Base-by-base conservation (phyloP, 2,113 vertebrate species). In the Notechis scutatus region DNA sequence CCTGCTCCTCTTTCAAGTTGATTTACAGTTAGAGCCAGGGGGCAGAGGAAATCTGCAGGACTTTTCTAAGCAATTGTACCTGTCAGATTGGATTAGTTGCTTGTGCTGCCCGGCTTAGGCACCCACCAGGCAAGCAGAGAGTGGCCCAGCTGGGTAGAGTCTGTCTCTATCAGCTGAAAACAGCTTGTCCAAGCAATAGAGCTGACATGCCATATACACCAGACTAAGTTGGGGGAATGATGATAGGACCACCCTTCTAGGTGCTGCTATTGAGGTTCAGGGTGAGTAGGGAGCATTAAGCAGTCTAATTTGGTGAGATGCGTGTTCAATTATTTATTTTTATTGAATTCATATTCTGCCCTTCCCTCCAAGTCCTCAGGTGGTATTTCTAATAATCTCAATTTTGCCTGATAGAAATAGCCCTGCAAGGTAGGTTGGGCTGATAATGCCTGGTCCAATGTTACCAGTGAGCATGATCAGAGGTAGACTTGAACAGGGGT, bases 21-120 rank as follows among this genome's bases (percentile, higher is more conserved):
- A 24, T 26, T 55, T 56, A 64, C 14, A 89, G 88, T 45, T n/a
- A 57, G 21, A 61, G 92, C 88, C 45, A 52, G 89, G 81, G 61
- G 92, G 89, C 88, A 64, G 29, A 87, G 92, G 56, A 64, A 90
- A 87, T 64, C 56, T 42, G 89, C 42, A 56, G 92, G 88, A 50
- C 89, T 93, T 93, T 93, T 90, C 92, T 93, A 26, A 90, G 81
- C 92, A 93, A 90, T 90, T 93, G 89, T 89, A 69, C 24, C 92
- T 64, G 92, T 93, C 92, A 93, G 74, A 86, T 64, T 86, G 74
- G 89, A 93, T 93, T 90, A 93, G 92, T 12, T 52, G 74, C 74
- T 87, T 34, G 10, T 54, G 56, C 57, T 86, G 88, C 29, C 89
- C 47, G 23, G 55, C 92, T 52, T 5, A 39, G 81, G 81, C n/a